Conservation (phyloP, 2,113 vertebrate species). For the Prionailurus viverrinus region DNA sequence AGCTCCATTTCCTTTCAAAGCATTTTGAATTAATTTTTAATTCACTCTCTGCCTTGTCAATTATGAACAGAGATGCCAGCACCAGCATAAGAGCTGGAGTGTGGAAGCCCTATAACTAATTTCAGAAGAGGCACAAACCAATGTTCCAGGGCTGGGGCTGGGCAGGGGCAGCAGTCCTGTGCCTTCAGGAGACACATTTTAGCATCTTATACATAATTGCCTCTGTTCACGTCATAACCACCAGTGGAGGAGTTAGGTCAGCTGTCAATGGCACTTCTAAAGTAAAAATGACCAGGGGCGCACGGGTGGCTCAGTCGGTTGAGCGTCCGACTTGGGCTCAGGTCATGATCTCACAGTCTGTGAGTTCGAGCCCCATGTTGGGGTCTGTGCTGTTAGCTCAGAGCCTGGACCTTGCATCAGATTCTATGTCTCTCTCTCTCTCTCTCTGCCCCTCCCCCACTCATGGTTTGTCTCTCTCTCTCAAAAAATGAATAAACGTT, state of each 20-base stretch:
- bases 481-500: too few species aligned
- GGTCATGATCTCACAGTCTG: too few species aligned
- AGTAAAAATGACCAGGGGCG: neutral
- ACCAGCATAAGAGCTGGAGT: neutral
- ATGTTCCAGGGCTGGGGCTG: neutral
- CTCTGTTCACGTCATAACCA: neutral
- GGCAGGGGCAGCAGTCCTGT: rapidly evolving
- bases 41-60: neutral
- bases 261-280: neutral
- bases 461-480: too few species aligned
- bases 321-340: too few species aligned
- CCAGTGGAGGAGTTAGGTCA: neutral
- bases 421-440: too few species aligned
- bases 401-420: too few species aligned
- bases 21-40: slow-evolving; percentile 49
- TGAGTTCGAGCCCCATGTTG: too few species aligned
- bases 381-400: too few species aligned
- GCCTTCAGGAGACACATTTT: neutral
- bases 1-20: slow-evolving; percentile 13
- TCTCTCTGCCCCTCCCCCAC: too few species aligned
- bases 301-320: too few species aligned
- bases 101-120: neutral
- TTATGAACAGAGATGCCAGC: neutral
- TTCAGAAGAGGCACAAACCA: neutral
- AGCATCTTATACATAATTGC: neutral